phyloP scores from a whole-genome alignment of 1,140 invertebrate genomes.

The Stenopsyche tienmushanensis region DNA sequence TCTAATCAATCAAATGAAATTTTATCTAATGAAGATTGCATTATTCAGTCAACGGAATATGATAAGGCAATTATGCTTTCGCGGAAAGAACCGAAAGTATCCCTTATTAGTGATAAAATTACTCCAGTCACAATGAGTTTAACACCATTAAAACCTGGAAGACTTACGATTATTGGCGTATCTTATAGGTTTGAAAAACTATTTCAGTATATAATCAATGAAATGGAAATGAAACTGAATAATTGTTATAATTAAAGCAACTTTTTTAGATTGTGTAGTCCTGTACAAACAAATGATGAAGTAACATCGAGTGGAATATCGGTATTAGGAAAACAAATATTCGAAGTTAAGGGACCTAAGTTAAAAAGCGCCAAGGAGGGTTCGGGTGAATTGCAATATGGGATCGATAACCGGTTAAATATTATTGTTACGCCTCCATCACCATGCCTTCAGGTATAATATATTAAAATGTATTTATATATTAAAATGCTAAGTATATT shows the following conservation, averaged over 20 bases:
- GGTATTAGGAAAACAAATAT: constrained; percentile 65
- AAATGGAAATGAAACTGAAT: constrained; percentile 46
- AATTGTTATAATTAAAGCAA: constrained; percentile 44
- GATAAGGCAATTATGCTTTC: constrained; percentile 50
- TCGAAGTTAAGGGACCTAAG: constrained; percentile 56
- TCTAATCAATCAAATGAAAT: constrained; percentile 46
- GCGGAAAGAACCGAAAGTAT: constrained; percentile 48
- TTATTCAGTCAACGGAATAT: constrained; percentile 46
- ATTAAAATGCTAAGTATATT: background rate
- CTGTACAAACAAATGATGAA: constrained; percentile 44
- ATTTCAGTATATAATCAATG: no score
- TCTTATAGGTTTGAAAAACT: constrained; percentile 55
- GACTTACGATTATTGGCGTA: constrained; percentile 47
- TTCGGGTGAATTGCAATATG: constrained; percentile 50
- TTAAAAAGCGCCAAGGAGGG: constrained; percentile 53
- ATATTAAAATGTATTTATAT: background rate
- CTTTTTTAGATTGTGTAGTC: constrained; percentile 48
- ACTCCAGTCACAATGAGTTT: constrained; percentile 48
- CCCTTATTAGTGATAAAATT: constrained; percentile 49
- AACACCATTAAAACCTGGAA: constrained; percentile 50
- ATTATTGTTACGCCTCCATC: constrained; percentile 67
- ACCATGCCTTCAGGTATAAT: constrained; percentile 76
- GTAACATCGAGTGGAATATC: constrained; percentile 43
- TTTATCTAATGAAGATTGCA: constrained; percentile 47
- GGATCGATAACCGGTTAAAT: constrained; percentile 61